phyloP scores from a whole-genome alignment of 1,140 invertebrate genomes.

The Pseudomyrmex cubaensis region DNA sequence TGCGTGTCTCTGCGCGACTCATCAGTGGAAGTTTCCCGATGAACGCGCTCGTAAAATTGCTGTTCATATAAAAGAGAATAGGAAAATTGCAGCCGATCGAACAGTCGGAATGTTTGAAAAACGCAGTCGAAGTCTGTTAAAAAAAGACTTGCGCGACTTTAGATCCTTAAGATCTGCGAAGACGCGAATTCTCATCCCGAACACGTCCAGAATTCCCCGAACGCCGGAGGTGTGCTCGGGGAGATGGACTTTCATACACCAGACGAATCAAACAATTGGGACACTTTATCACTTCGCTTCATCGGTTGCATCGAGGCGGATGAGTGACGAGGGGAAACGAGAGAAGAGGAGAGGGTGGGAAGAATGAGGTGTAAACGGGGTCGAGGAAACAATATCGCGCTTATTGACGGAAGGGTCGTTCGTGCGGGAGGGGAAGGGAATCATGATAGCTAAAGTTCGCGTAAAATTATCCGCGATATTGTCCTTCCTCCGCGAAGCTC shows the following conservation, averaged over 20 bases:
- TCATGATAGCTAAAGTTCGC: constrained; percentile 58
- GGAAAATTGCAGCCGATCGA: too few relatives aligned
- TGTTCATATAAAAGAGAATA: too few relatives aligned
- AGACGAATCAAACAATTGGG: constrained; percentile 53
- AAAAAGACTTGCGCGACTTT: constrained; percentile 13
- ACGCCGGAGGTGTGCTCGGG: not conserved
- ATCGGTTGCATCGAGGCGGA: constrained; percentile 34
- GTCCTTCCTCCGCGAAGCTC: not conserved
- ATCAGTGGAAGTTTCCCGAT: not conserved
- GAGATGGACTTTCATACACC: constrained; percentile 15
- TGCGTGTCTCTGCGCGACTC: not conserved
- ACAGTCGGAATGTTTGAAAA: not conserved
- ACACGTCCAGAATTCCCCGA: constrained; percentile 44
- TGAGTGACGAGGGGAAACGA: not conserved
- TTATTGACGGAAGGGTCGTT: constrained; percentile 57
- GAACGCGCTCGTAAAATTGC: too few relatives aligned
- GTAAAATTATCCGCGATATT: constrained; percentile 35
- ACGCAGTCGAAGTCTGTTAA: not conserved
- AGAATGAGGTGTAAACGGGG: constrained; percentile 55
- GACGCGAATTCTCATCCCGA: constrained; percentile 49
- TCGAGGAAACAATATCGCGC: constrained; percentile 70
- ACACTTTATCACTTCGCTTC: constrained; percentile 67
- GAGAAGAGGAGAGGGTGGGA: not conserved
- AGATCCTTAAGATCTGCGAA: not conserved
- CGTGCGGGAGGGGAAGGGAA: not conserved